These are phyloP conservation scores for Pangasius sanitwongsei DNA, from an alignment of 2,797 vertebrate species.

Conservation along the genomic window DNA sequence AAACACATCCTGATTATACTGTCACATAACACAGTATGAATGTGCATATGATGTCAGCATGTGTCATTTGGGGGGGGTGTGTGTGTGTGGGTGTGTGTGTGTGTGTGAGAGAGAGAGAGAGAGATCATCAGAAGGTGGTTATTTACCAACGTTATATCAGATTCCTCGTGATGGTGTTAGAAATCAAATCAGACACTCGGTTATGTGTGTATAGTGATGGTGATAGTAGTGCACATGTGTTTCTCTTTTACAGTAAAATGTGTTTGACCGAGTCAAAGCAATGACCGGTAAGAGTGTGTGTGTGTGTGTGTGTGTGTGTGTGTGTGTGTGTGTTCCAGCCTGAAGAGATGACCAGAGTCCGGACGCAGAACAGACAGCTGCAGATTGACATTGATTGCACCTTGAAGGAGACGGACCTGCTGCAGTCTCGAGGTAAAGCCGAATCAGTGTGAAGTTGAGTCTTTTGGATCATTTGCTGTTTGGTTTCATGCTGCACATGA, in stretches of 20 bases:
- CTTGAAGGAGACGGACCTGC: conserved; percentile 95
- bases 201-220: background rate
- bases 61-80: background rate
- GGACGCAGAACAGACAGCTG: conserved; percentile 93
- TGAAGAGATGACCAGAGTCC: conserved; percentile 97
- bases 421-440: conserved; percentile 91
- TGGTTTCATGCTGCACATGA: background rate
- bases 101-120: background rate
- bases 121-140: background rate
- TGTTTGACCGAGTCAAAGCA: background rate
- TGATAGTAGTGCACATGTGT: background rate
- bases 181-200: background rate
- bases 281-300: background rate
- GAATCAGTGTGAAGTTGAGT: background rate
- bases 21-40: background rate
- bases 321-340: conserved; percentile 74
- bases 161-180: background rate
- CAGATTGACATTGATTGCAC: conserved; percentile 99
- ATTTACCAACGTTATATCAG: background rate
- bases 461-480: background rate
- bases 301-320: conserved; percentile 19
- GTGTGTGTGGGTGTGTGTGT: no score
- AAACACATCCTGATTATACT: background rate
- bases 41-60: background rate
- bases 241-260: background rate